phyloP scores from a whole-genome alignment of 2,113 vertebrate species.

The Verasper variegatus region DNA sequence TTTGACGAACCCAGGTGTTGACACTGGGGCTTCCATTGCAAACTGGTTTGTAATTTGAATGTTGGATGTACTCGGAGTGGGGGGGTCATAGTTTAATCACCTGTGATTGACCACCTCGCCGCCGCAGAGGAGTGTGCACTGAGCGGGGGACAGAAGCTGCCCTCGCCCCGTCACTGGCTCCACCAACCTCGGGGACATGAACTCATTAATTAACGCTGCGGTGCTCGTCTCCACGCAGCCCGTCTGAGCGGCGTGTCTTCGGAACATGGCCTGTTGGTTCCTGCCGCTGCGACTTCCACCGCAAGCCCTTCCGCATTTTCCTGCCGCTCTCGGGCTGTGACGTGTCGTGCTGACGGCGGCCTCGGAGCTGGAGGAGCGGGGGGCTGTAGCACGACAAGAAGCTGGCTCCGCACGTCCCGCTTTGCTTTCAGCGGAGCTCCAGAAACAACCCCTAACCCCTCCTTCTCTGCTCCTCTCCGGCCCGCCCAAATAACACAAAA shows the following conservation, averaged over 20 bases:
- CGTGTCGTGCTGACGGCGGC: conserved; percentile 93
- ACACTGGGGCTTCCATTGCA: neutral
- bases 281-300: conserved; percentile 81
- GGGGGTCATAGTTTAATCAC: conserved; percentile 19
- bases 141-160: neutral
- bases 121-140: neutral
- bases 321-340: conserved; percentile 91
- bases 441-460: conserved; percentile 89
- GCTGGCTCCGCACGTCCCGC: conserved; percentile 79
- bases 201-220: conserved; percentile 24
- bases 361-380: conserved; percentile 89
- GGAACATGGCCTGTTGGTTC: conserved; percentile 77
- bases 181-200: neutral
- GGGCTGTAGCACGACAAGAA: conserved; percentile 86
- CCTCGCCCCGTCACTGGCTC: neutral
- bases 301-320: conserved; percentile 91
- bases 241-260: conserved; percentile 1
- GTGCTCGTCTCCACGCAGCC: conserved; percentile 14
- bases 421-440: conserved; percentile 82
- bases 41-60: conserved; percentile 11
- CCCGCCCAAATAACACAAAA: conserved; percentile 90
- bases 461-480: conserved; percentile 88
- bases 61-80: neutral
- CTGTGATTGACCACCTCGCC: conserved; percentile 1
- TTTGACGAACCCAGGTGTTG: neutral